phyloP scores from a whole-genome alignment of 2,888 invertebrate species.

The Drosophila macrospina region DNA sequence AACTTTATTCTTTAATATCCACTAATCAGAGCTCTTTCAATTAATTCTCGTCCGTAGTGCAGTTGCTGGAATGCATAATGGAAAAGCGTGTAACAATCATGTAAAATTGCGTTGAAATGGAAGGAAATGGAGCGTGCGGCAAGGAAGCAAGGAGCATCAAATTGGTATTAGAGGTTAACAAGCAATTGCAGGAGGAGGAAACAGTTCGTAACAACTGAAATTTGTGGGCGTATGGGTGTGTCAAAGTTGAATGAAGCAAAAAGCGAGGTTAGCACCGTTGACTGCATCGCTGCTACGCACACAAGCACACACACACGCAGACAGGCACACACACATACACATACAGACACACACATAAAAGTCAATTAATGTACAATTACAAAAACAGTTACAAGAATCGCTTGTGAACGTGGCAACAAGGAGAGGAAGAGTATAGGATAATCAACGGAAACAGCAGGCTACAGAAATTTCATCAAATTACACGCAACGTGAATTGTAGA shows the following conservation, averaged over 20 bases:
- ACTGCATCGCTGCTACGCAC: conserved; percentile 8
- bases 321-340: neutral
- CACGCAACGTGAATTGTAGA: conserved; percentile 57
- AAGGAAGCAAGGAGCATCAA: conserved; percentile 56
- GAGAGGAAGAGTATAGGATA: conserved; percentile 8
- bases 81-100: conserved; percentile 74
- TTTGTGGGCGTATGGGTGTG: conserved; percentile 45
- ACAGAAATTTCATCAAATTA: conserved; percentile 62
- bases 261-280: conserved; percentile 16
- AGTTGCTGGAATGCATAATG: conserved; percentile 49
- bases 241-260: conserved; percentile 14
- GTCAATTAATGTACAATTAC: conserved; percentile 79
- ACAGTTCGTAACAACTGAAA: conserved; percentile 36
- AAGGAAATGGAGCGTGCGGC: conserved; percentile 51
- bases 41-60: conserved; percentile 6
- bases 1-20: neutral
- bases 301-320: neutral
- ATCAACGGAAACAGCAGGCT: conserved; percentile 45
- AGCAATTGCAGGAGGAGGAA: conserved; percentile 39
- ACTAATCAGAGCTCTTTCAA: conserved; percentile 10
- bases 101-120: conserved; percentile 62
- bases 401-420: conserved; percentile 40
- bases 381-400: conserved; percentile 56
- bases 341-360: conserved; percentile 55
- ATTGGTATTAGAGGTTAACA: conserved; percentile 71